Base-by-base conservation (phyloP, 2,113 vertebrate genomes). In the Ctenodactylus gundi region DNA sequence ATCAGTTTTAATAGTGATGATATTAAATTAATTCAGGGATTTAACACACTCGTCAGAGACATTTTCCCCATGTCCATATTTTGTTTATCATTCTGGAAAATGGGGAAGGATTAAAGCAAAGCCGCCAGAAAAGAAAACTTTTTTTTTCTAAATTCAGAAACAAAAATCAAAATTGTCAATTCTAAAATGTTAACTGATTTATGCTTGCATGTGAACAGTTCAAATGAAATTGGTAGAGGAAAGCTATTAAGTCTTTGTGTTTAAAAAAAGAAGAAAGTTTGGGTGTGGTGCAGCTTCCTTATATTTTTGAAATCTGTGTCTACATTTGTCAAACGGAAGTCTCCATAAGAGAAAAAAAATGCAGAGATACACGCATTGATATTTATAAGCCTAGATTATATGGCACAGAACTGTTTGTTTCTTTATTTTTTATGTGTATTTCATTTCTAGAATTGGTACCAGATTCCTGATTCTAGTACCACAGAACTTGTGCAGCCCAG, bases 21-120 rank as follows among this genome's bases (percentile, higher is more conserved):
- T 34, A 8, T 95, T 93, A 44, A 87, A 93, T 90, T 57, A 83
- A 10, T 65, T 93, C n/a, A 89, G 67, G 68, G 85, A 83, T 67
- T 95, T 93, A 39, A 49, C 80, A 95, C 64, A 77, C 13, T 87
- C 64, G 34, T 36, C 84, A 57, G 20, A 39, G 39, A 81, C 36
- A 15, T 85, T 93, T 94, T 62, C 44, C 60, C 87, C 64, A 51
- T 57, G 23, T 81, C 77, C 77, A 73, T 34, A 89, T 90, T 83
- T 84, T 95, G 55, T 41, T 95, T 90, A 39, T 41, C n/a, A 36
- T 58, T 87, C 17, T 83, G 36, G 70, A 95, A 94, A 65, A 58
- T 15, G 44, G 41, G 58, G 27, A 39, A 73, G 78, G 72, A 51
- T 67, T 62, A 76, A 91, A 8, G n/a, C n/a, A 80, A 84, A 6